phyloP scores from a whole-genome alignment of 1,140 invertebrate species.

The Anastatus disparis region DNA sequence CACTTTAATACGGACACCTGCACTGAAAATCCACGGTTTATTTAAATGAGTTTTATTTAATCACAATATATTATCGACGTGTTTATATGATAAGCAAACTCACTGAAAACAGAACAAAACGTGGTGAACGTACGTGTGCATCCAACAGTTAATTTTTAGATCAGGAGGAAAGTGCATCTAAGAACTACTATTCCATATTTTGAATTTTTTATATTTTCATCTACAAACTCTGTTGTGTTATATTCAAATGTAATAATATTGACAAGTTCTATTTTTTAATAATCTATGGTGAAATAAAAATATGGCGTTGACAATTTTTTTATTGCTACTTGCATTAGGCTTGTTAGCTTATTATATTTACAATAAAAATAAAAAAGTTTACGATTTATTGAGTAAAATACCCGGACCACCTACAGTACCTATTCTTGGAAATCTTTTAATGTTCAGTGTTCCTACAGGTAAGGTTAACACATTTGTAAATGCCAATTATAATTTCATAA shows the following conservation, averaged over 20 bases:
- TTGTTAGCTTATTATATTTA: background rate
- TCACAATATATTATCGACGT: background rate
- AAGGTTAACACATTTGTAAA: constrained; percentile 14
- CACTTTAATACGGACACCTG: background rate
- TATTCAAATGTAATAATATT: too few relatives aligned
- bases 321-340: too few relatives aligned
- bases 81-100: background rate
- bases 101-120: background rate
- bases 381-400: constrained; percentile 39
- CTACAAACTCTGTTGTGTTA: too few relatives aligned
- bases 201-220: too few relatives aligned
- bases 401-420: constrained; percentile 45
- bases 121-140: too few relatives aligned
- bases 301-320: too few relatives aligned
- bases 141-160: too few relatives aligned
- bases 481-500: background rate
- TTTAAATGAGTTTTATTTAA: background rate
- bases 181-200: too few relatives aligned
- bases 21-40: background rate
- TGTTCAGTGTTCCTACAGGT: constrained; percentile 35
- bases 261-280: too few relatives aligned
- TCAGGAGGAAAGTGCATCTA: too few relatives aligned
- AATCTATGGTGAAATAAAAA: too few relatives aligned
- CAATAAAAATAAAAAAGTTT: constrained; percentile 27
- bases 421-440: constrained; percentile 44